Conservation (phyloP, 64 coral and sea anemone species). For the Montipora capricornis region DNA sequence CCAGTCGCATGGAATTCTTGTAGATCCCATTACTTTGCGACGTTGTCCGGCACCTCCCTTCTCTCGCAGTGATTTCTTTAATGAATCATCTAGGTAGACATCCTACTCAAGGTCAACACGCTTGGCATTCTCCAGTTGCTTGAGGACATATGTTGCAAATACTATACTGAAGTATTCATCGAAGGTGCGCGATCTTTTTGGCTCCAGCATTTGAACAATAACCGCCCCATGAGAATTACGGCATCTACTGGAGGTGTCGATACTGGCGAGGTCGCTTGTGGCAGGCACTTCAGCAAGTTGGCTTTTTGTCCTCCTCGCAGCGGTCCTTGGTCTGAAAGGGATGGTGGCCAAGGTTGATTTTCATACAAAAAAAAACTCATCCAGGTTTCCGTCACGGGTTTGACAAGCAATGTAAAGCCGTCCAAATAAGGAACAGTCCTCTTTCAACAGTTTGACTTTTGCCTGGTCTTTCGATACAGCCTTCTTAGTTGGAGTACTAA, state of each 20-base stretch:
- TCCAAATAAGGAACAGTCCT: conserved; percentile 57
- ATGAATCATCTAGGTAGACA: conserved; percentile 58
- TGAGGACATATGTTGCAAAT: conserved; percentile 50
- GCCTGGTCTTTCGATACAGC: conserved; percentile 48
- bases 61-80: conserved; percentile 55
- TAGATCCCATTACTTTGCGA: conserved; percentile 56
- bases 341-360: conserved; percentile 70
- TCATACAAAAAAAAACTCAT: conserved; percentile 46
- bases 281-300: conserved; percentile 69
- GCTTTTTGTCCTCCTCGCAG: conserved; percentile 73
- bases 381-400: conserved; percentile 33
- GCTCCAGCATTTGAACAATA: conserved; percentile 68
- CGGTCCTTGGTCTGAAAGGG: conserved; percentile 64
- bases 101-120: conserved; percentile 59
- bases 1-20: conserved; percentile 48
- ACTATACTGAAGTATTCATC: conserved; percentile 48
- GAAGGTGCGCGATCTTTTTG: conserved; percentile 48
- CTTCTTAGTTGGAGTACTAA: conserved; percentile 41
- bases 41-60: conserved; percentile 50
- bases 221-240: conserved; percentile 55
- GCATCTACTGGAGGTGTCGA: conserved; percentile 65
- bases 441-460: conserved; percentile 57
- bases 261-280: conserved; percentile 62
- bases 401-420: conserved; percentile 45
- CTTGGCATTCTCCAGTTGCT: conserved; percentile 33